Conservation (phyloP, 2,797 vertebrate species). For the Enteromius anoplus region DNA sequence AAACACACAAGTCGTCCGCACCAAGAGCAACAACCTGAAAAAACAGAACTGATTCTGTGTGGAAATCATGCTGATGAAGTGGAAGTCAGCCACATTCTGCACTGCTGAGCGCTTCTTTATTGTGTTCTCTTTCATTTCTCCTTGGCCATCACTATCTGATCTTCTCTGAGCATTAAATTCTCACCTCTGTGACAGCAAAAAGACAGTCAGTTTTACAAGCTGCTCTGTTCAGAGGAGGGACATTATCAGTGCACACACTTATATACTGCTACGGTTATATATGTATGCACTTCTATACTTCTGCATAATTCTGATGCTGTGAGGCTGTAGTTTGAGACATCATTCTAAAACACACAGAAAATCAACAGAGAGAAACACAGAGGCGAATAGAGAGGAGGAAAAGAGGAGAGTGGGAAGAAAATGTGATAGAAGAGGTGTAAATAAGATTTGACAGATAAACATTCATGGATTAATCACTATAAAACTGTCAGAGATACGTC, state of each 20-base stretch:
- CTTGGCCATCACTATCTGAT: constrained; percentile 50
- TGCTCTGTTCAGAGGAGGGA: constrained; percentile 10
- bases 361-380: neutral
- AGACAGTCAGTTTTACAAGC: constrained; percentile 71
- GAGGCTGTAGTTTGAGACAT: neutral
- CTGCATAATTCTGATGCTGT: neutral
- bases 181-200: constrained; percentile 60
- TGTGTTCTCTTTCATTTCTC: constrained; percentile 23
- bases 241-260: neutral
- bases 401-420: neutral
- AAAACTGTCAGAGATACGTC: neutral
- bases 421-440: constrained; percentile 11
- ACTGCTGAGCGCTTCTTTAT: neutral
- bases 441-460: constrained; percentile 6
- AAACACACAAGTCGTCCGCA: neutral
- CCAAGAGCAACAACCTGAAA: neutral
- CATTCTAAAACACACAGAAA: neutral
- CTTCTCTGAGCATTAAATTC: constrained; percentile 64
- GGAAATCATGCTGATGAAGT: neutral
- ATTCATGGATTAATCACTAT: neutral
- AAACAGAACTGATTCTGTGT: neutral
- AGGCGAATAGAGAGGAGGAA: neutral
- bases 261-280: neutral
- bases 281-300: neutral
- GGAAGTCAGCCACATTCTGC: neutral